Evolutionary conservation across 2,888 invertebrate species (phyloP), one percentile per base, ranked within the genome.

Genomic region (Megastigmus dorsalis): DNA sequence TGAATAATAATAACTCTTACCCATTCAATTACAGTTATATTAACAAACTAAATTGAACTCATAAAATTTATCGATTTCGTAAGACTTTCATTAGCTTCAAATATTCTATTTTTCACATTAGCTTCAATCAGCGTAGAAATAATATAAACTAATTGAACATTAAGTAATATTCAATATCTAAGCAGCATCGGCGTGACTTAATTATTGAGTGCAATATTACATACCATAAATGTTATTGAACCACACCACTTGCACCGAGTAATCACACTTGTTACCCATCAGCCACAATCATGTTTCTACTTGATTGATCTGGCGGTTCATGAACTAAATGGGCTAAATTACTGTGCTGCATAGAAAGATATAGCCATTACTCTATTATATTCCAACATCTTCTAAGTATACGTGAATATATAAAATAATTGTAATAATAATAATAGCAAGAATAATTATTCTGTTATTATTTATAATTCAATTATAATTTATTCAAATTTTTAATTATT

Each of bases 261-360:
- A 59, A 66, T 66, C 43, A 18, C 41, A 57, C 38, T 41, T 52
- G 59, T 26, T 26, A 26, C 18, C 33, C 59, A 30, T 73, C 59
- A 66, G 23, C 18, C 43, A 30, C 59, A 66, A 54, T 67, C 66
- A 43, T 36, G 45, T 66, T 73, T 54, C 26, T 45, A 26, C 54
- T 36, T 54, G 33, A 66, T 43, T 66, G 60, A 60, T 54, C 33
- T 52, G 23, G 20, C 36, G 36, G 57, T 30, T 63, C 52, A 7
- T 30, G 15, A 33, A 60, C 60, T 73, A 52, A 66, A 54, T 45
- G 9, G 33, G 45, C 59, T 73, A 33, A 60, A 73, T 73, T 52
- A 36, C 33, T 26, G 26, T 52, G 36, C 23, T 66, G 52, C 50
- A 23, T 52, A 55, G 26, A 54, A 15, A 23, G 10, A 63, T 57